Percentiles rank a stretch among this genome's conserved stretches.
These are phyloP conservation scores for Sarcophaga variegata DNA, from an alignment of 2,888 invertebrate species.

Conservation along the genomic window DNA sequence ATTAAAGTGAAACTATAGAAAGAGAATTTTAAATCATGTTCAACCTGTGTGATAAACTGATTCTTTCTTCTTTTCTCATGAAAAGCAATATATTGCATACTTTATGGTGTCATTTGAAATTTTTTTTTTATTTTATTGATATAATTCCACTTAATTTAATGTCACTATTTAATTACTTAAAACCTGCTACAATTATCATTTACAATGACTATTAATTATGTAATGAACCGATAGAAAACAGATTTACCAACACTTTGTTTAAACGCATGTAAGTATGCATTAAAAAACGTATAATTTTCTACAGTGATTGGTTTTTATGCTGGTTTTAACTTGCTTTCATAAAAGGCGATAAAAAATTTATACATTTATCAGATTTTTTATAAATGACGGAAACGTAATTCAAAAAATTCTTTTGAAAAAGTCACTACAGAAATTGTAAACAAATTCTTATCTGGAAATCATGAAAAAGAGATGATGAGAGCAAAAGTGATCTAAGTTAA, in stretches of 20 bases:
- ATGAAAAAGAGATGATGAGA: too few relatives aligned
- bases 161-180: background rate
- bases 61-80: background rate
- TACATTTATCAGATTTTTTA: background rate
- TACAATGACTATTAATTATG: background rate
- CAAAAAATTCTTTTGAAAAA: too few relatives aligned
- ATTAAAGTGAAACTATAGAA: background rate
- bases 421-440: too few relatives aligned
- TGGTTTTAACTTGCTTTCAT: background rate
- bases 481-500: too few relatives aligned
- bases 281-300: background rate
- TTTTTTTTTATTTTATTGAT: background rate
- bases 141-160: background rate
- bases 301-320: background rate
- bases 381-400: too few relatives aligned
- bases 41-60: background rate
- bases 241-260: background rate
- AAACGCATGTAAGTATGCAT: background rate
- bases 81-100: background rate
- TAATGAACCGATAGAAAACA: background rate
- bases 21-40: background rate
- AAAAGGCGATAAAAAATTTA: too few relatives aligned
- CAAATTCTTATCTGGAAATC: too few relatives aligned
- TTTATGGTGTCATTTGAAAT: background rate
- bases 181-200: background rate